These are phyloP conservation scores for Strigops habroptila DNA, from an alignment of 2,113 vertebrate genomes.

Conservation along the genomic window DNA sequence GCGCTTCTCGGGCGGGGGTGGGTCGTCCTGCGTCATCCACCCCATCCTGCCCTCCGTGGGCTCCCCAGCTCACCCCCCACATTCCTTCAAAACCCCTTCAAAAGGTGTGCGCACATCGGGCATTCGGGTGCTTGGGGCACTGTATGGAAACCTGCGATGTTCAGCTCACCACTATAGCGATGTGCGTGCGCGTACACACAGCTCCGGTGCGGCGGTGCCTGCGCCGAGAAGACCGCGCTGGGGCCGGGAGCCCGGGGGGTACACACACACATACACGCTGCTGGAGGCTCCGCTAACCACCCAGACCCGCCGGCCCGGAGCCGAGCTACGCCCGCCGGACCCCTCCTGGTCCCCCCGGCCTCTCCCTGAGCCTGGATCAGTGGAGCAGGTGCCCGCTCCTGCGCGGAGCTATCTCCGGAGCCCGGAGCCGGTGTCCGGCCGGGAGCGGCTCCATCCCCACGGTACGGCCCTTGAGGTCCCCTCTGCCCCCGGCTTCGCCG, in stretches of 20 bases:
- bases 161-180: rapidly evolving
- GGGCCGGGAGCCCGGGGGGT: not conserved
- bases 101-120: rapidly evolving
- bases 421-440: not conserved
- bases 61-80: not conserved
- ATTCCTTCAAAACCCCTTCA: not conserved
- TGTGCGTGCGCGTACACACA: not conserved
- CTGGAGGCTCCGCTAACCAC: not conserved
- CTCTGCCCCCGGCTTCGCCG: not conserved
- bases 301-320: not conserved
- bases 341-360: not conserved
- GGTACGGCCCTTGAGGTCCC: not conserved
- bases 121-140: rapidly evolving
- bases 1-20: rapidly evolving
- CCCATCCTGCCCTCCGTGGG: not conserved
- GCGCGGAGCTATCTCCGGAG: not conserved
- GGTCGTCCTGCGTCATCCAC: not conserved
- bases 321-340: rapidly evolving
- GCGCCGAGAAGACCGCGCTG: rapidly evolving
- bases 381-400: not conserved
- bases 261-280: not conserved
- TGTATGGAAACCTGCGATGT: rapidly evolving
- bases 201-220: not conserved
- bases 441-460: not conserved
- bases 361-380: rapidly evolving